Evolutionary conservation across 2,888 invertebrate genomes (phyloP).

Genomic region (Digitonthophagus gazella): DNA sequence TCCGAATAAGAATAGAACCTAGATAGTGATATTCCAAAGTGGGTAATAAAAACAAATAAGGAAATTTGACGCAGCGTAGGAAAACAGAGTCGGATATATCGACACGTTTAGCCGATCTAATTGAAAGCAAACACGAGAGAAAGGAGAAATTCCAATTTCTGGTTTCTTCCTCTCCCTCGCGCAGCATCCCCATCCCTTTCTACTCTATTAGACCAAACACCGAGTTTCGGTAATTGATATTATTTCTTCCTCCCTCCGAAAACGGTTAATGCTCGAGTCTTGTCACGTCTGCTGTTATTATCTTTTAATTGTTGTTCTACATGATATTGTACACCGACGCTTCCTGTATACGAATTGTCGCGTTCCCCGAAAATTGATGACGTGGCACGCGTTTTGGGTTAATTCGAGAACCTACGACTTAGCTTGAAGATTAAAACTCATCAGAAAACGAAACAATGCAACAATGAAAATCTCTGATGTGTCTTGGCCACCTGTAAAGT

Average conservation of each 20-base stretch:
- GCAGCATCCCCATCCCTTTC: background rate
- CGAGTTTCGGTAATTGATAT: background rate
- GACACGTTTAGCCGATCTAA: background rate
- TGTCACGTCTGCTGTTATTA: background rate
- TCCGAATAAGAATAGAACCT: background rate
- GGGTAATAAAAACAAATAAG: background rate
- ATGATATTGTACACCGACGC: background rate
- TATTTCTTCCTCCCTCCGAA: background rate
- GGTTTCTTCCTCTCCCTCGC: background rate
- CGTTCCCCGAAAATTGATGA: background rate
- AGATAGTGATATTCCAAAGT: background rate
- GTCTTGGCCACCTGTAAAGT: too few relatives aligned
- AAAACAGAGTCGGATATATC: background rate
- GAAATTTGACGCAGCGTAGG: background rate
- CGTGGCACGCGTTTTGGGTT: background rate
- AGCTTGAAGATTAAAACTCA: too few relatives aligned
- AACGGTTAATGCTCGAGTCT: background rate
- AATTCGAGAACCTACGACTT: background rate
- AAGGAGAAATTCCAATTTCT: background rate
- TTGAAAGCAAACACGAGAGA: background rate
- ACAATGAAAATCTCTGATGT: too few relatives aligned
- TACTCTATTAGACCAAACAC: background rate
- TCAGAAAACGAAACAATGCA: too few relatives aligned
- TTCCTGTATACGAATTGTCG: background rate
- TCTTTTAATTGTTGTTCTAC: background rate